phyloP scores from a whole-genome alignment of 1,140 invertebrate species.

The Bombus polaris region DNA sequence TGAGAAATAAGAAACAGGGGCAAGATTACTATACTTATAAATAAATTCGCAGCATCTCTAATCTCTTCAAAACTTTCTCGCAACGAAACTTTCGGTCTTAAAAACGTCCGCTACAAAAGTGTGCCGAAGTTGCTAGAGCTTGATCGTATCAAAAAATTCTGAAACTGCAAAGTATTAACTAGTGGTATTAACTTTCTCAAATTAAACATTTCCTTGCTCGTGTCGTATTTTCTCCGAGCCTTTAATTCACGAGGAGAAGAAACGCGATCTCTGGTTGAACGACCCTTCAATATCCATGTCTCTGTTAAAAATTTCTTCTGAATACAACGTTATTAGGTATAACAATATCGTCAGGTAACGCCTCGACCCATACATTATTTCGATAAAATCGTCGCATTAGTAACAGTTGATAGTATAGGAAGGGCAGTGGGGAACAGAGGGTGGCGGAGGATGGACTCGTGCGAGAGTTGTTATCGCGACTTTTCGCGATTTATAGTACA shows the following conservation, averaged over 20 bases:
- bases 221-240: no score
- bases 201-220: no score
- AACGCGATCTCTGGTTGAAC: not conserved
- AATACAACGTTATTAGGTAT: slow-evolving; percentile 29
- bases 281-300: no score
- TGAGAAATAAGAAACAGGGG: not conserved
- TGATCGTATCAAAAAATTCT: not conserved
- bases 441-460: slow-evolving; percentile 43
- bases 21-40: not conserved
- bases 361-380: slow-evolving; percentile 13
- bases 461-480: slow-evolving; percentile 53
- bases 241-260: no score
- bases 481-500: slow-evolving; percentile 53
- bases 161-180: not conserved
- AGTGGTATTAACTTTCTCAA: not conserved
- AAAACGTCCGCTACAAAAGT: not conserved
- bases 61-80: not conserved
- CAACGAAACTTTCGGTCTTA: not conserved
- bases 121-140: not conserved
- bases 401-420: slow-evolving; percentile 31
- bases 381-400: slow-evolving; percentile 58
- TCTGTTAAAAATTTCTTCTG: not conserved
- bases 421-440: not conserved
- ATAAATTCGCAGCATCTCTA: not conserved
- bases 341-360: slow-evolving; percentile 47